Percentiles rank a stretch among this genome's conserved stretches.
Conservation (phyloP, 2,797 vertebrate genomes). For the Phrynocephalus forsythii region DNA sequence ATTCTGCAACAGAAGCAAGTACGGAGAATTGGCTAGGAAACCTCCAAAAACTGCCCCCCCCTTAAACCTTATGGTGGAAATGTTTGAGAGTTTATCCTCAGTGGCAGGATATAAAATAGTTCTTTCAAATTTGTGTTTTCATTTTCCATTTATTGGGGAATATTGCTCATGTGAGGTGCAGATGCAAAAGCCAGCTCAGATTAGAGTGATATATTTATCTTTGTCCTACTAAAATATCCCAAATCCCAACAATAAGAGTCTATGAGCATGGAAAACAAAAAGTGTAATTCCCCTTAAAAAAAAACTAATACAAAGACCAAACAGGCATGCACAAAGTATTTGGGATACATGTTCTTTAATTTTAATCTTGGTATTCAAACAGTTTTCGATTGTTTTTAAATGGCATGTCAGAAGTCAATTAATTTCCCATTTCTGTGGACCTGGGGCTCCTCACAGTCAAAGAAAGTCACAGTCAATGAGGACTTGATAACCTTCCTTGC, state of each 20-base stretch:
- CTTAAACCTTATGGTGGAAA: too few relatives aligned
- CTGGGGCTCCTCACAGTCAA: constrained; percentile 6
- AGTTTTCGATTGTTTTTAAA: constrained; percentile 33
- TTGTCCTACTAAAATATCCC: too few relatives aligned
- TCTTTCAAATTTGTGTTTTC: too few relatives aligned
- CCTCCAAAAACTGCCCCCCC: too few relatives aligned
- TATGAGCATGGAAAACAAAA: not conserved
- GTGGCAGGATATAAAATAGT: too few relatives aligned
- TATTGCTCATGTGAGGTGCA: too few relatives aligned
- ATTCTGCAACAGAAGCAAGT: too few relatives aligned
- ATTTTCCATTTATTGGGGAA: too few relatives aligned
- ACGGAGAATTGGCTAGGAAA: too few relatives aligned
- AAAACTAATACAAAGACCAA: not conserved
- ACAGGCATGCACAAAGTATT: not conserved
- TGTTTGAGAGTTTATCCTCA: too few relatives aligned
- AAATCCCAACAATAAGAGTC: not conserved
- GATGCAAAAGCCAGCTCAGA: too few relatives aligned
- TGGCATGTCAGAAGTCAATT: constrained; percentile 4
- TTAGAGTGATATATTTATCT: too few relatives aligned
- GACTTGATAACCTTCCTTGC: constrained; percentile 33
- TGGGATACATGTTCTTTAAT: constrained; percentile 11
- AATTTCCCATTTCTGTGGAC: constrained; percentile 42
- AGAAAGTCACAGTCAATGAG: constrained; percentile 16
- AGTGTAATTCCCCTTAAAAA: not conserved
- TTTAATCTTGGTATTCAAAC: not conserved